Evolutionary conservation across 1,140 invertebrate genomes (phyloP), one percentile per base, ranked within the genome.

Genomic region (Drosophila pseudoobscura): DNA sequence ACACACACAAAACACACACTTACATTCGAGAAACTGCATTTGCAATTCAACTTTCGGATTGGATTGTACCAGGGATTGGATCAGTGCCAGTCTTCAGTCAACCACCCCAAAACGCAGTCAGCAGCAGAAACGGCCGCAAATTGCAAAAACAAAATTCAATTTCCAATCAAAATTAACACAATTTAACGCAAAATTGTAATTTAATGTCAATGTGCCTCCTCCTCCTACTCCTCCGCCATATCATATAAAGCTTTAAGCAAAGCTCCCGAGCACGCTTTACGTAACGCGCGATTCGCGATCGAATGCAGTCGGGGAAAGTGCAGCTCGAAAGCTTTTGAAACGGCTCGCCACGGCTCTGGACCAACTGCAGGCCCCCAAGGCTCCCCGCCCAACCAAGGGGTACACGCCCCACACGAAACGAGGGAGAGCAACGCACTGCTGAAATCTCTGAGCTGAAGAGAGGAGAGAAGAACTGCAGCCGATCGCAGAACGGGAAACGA

Each of bases 151-250:
- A 29, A 62, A 76, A 70, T 49, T 52, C 78, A 83, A 78, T 75
- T 71, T 6, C 41, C 41, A 80, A 88, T 87, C 75, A 83, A 87
- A 87, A 88, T 78, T 70, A 44, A 65, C 39, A 59, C 54, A 75
- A 63, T 59, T 13, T 24, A 82, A 17, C 17, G 17, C 17, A 17
- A 17, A 45, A 52, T 39, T 55, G 3, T 39, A 22, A 15, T 51
- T 49, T 44, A 29, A 51, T 43, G 11, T 13, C 35, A 39, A 39
- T 24, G 60, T 56, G 61, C 53, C 52, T 56, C 24, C 15, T 31
- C 29, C 49, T 9, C n/a, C 0, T 26, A 4, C 24, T 26, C 24
- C 17, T 20, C 26, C 31, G 39, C 17, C 31, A 52, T 45, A n/a
- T 45, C 41, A 20, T 8, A 31, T 11, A 26, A 22, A 20, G 41